Evolutionary conservation across 2,113 vertebrate species (phyloP).

Genomic region (Drymodes brunneopygia): DNA sequence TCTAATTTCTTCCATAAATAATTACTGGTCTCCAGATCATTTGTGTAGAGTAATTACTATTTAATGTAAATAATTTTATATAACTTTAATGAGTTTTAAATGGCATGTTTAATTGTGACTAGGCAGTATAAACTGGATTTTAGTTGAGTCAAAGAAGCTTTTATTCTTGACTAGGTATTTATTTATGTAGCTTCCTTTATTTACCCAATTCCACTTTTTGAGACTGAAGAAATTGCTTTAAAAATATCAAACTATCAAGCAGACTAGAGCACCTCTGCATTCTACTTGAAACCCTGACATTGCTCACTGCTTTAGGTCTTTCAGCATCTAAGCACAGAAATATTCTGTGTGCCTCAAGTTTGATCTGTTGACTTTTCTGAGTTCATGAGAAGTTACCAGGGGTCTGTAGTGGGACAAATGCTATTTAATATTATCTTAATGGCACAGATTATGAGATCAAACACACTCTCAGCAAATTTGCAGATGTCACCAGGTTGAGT

Average conservation of each 20-base stretch:
- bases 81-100: neutral
- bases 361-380: neutral
- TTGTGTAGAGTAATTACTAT: neutral
- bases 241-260: neutral
- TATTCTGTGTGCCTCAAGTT: neutral
- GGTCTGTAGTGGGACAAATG: neutral
- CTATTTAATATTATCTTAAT: neutral
- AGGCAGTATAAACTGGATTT: neutral
- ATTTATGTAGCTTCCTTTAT: neutral
- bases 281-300: neutral
- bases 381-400: rapidly evolving
- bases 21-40: neutral
- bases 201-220: neutral
- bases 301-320: neutral
- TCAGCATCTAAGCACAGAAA: neutral
- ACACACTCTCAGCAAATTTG: neutral
- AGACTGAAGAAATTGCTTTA: neutral
- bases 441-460: neutral
- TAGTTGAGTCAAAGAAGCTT: neutral
- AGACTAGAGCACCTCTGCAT: neutral
- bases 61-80: neutral
- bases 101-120: neutral
- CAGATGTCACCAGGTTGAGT: neutral
- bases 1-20: neutral
- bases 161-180: neutral